These are phyloP conservation scores for Pelecanoides urinatrix DNA, from an alignment of 2,113 vertebrate species.

Conservation along the genomic window DNA sequence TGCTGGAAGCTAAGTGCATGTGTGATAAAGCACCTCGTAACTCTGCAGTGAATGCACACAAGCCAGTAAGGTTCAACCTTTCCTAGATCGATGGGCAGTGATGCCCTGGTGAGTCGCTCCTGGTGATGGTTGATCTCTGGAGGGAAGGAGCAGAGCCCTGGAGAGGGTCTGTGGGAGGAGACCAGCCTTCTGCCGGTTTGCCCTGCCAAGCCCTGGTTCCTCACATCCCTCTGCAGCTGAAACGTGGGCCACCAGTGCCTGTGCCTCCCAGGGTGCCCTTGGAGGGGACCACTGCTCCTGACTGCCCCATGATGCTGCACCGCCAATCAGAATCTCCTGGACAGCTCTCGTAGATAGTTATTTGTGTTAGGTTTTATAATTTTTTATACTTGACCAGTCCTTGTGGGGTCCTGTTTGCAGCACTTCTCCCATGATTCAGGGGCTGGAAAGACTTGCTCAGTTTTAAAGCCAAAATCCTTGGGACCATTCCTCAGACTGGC, in stretches of 20 bases:
- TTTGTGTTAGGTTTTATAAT: background rate
- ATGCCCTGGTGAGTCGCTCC: background rate
- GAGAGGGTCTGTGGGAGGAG: background rate
- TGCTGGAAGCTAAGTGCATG: accelerated
- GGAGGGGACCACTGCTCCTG: background rate
- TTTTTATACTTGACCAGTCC: background rate
- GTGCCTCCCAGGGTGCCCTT: no score
- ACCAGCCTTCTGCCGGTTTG: background rate
- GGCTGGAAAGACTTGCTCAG: background rate
- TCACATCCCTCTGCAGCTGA: background rate
- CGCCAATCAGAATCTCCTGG: background rate
- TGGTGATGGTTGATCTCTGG: background rate
- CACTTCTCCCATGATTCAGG: background rate
- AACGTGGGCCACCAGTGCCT: no score
- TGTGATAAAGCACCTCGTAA: no score
- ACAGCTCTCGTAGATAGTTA: background rate
- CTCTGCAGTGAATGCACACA: background rate
- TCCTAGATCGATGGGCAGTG: background rate
- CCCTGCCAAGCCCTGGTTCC: background rate
- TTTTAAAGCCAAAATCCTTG: background rate
- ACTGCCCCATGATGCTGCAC: background rate
- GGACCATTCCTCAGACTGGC: background rate
- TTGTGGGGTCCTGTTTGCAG: background rate
- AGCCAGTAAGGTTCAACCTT: background rate
- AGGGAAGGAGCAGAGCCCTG: background rate